These are phyloP conservation scores for Pedionomus torquatus DNA, from an alignment of 2,113 vertebrate species.

Conservation along the genomic window DNA sequence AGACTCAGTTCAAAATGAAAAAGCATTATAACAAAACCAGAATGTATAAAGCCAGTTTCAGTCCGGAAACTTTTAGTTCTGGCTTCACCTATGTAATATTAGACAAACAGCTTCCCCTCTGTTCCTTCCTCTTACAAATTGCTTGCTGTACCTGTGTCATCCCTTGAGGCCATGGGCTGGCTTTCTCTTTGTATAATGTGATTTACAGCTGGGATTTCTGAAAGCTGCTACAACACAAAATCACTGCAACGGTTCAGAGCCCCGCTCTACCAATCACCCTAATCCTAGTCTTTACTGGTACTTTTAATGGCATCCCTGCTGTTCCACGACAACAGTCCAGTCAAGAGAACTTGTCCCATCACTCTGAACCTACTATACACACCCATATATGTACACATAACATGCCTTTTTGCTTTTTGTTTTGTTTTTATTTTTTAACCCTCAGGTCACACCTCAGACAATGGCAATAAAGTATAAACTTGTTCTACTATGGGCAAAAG, in stretches of 20 bases:
- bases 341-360: neutral
- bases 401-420: neutral
- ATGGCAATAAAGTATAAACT: neutral
- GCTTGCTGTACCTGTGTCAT: constrained; percentile 42
- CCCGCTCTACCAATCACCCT: constrained; percentile 3
- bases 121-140: constrained; percentile 37
- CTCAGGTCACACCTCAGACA: neutral
- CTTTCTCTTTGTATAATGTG: constrained; percentile 33
- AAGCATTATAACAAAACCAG: neutral
- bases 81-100: neutral
- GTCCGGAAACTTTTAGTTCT: neutral
- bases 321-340: neutral
- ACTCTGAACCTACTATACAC: neutral
- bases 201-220: constrained; percentile 48
- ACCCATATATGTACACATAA: neutral
- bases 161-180: neutral
- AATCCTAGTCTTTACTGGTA: constrained; percentile 6
- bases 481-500: neutral
- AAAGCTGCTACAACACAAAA: constrained; percentile 33
- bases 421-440: neutral
- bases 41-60: neutral
- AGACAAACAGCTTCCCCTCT: neutral
- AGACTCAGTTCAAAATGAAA: neutral
- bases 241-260: neutral
- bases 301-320: constrained; percentile 35